Evolutionary conservation across 1,140 invertebrate species (phyloP), one percentile per base, ranked within the genome.

Genomic region (Aradophagus sp.): DNA sequence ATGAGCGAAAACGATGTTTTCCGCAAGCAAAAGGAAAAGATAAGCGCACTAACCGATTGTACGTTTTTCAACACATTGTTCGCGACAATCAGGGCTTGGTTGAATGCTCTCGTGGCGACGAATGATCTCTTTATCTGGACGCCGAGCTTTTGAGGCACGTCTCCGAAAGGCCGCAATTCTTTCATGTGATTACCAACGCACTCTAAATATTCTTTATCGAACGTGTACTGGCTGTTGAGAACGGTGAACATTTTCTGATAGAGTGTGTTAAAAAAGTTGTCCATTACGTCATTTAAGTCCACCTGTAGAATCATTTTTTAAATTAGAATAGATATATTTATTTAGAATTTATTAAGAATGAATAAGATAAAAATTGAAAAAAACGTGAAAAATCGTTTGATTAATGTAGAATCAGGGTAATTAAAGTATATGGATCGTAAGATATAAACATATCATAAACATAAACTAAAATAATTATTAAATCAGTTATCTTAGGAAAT

Each of bases 181-280:
- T 93, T 90, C 96, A 99, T 98, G 75, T 95, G 90, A 72, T 95
- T 91, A 52, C 90, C 92, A 23, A 98, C 93, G 84, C 97, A 98
- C 14, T 89, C 89, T 65, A 96, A 82, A 80, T 96, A 96, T 88
- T 92, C 93, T 31, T 93, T 91, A 81, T 95, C 91, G 77, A 98
- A 97, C 32, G 87, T 87, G 79, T 97, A 97, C 80, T 97, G 95
- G 2, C 90, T 88, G 84, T 99, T 98, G 56, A 98, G 86, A 15
- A 98, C 95, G 0, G 91, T 93, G 85, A 99, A 99, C 96, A 99
- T 98, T 80, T 95, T 95, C 83, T 97, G 93, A 80, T 98, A 97
- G 0, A 99, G 89, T 2, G 91, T 93, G 41, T 90, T 91, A 87
- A 99, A 99, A 87, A 99, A 99, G 50, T 90, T 90, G 71, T 98